A percentile compares a stretch with the other conserved stretches of the same genome.
Evolutionary conservation across 2,888 invertebrate species (phyloP).

Genomic region (Ceratothoa steindachneri): DNA sequence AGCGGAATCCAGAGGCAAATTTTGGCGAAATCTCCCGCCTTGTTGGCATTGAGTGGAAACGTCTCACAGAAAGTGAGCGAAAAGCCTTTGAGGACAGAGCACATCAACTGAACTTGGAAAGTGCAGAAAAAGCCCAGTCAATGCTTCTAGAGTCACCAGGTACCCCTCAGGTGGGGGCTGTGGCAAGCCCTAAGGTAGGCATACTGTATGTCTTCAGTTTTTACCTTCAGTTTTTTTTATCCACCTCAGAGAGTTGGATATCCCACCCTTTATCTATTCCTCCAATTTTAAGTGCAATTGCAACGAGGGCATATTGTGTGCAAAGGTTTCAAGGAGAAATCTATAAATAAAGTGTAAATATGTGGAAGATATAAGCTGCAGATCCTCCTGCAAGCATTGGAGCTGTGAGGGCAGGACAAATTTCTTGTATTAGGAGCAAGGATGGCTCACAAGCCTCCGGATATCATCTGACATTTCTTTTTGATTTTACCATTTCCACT

Average conservation of each 20-base stretch:
- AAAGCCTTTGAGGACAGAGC: constrained; percentile 93
- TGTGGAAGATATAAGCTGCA: too few species aligned
- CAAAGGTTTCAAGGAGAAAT: too few species aligned
- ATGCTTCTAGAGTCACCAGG: constrained; percentile 50
- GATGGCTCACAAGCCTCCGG: too few species aligned
- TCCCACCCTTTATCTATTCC: neutral
- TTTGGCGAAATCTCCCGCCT: constrained; percentile 80
- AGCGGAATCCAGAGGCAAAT: constrained; percentile 86
- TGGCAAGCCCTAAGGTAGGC: neutral
- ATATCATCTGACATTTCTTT: too few species aligned
- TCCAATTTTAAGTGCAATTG: neutral
- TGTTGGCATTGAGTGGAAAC: constrained; percentile 85
- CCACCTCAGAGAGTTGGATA: too few species aligned
- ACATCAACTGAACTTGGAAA: constrained; percentile 78
- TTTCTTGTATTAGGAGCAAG: too few species aligned
- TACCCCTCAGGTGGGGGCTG: constrained; percentile 51
- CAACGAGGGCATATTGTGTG: too few species aligned
- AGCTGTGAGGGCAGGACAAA: too few species aligned
- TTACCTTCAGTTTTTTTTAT: neutral
- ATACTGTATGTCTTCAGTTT: neutral
- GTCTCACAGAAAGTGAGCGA: constrained; percentile 78
- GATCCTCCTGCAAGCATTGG: too few species aligned
- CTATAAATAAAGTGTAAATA: too few species aligned
- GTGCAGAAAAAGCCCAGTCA: constrained; percentile 51
- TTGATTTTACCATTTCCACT: too few species aligned